Base-by-base conservation (phyloP, 2,888 invertebrate genomes). In the Atherix ibis region DNA sequence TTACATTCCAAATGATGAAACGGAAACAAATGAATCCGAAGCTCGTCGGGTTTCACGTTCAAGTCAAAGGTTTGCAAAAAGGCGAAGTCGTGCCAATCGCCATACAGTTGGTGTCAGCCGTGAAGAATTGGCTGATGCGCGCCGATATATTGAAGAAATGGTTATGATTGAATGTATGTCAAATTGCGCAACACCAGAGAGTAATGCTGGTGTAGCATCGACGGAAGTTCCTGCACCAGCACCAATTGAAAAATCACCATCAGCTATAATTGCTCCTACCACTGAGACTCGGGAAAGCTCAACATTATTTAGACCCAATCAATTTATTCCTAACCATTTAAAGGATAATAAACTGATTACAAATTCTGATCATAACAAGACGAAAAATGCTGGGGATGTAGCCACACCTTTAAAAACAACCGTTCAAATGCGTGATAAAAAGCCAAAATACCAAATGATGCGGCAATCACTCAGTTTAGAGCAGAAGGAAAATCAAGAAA, bases 31-130 rank as follows among this genome's bases (percentile, higher is more conserved):
- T 4, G 53, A 53, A 35, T 48, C 46, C 3, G 54, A 53, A 35
- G 43, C 41, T 14, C 48, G 64, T 35, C 56, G 56, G 5, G 39
- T 34, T 16, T 56, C 65, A 3, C 52, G 45, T 32, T 56, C 65
- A 3, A 52, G 44, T 32, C 58, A 59, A 30, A 63, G 73, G 17
- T 64, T 68, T 41, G 58, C 56, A 3, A 69, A 71, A 40, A 58
- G 68, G 8, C 68, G 73, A 36, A 67, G 69, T 42, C 69, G 78
- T 18, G 71, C 73, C 40, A 70, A 70, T 30, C 63, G 87, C 1
- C 83, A 87, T 55, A 87, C 87, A 0, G 80, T 87, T 15, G 84
- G 82, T 30, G 85, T 87, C 13, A 82, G 80, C 25, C 70, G 71
- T 28, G 83, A 82, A 52, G 87, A 87, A 49, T 58, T 87, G 17